Evolutionary conservation across 2,113 vertebrate species (phyloP), one percentile per base, ranked within the genome.

Genomic region (Colius striatus): DNA sequence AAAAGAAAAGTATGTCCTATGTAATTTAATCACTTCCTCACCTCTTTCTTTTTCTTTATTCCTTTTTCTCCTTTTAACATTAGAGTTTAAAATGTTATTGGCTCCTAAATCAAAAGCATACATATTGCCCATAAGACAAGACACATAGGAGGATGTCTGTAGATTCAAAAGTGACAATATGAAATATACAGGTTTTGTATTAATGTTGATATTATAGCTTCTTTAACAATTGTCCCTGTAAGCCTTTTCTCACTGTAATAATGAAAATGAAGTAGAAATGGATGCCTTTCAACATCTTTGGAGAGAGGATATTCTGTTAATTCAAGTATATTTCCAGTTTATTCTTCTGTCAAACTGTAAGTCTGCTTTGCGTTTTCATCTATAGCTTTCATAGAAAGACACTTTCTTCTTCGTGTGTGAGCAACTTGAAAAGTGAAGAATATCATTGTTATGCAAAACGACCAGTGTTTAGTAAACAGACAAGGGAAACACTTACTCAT

Each of bases 21-120:
- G 90, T 96, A 97, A 95, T 96, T 95, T 86, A 94, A 84, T 94
- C n/a, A 90, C 95, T 91, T 89, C 48, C 51, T 50, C 32, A 34
- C 48, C 81, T 92, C 34, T 78, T 85, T 62, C 6, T 68, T 85
- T 75, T 53, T 30, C 3, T 2, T 25, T 88, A 89, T 62, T 27
- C 3, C 73, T 60, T 51, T 72, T 57, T 50, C 19, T 81, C 20
- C 15, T 88, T 91, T 77, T 95, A 71, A 81, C 21, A 2, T 79
- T 74, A 76, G 20, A 58, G 22, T 84, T 94, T 87, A 83, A 96
- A 78, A 81, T 51, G 36, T 58, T 93, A 78, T 71, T 82, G 16
- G 5, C 70, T 89, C 32, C 32, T 92, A 96, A 95, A 95, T 94
- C 51, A 91, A 96, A 95, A 97, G 15, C 77, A 96, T 53, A 55